phyloP scores from a whole-genome alignment of 2,888 invertebrate genomes.

The Anagyrus pseudococci region DNA sequence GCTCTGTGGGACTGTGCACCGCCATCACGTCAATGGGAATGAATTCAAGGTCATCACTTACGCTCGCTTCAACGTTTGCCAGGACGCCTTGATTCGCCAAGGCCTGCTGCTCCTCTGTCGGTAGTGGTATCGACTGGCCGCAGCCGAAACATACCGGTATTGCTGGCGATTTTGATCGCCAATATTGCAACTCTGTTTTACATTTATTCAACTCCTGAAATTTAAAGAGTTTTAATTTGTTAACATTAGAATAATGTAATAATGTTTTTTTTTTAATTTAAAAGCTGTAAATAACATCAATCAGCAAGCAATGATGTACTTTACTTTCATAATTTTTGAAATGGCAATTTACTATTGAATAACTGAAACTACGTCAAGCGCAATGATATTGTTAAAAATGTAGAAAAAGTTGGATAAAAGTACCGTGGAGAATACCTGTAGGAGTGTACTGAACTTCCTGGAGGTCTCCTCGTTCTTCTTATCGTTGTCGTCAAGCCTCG shows the following conservation, averaged over 20 bases:
- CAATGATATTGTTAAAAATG: too few relatives aligned
- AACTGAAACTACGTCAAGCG: too few relatives aligned
- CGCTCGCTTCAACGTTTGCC: constrained; percentile 62
- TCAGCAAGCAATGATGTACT: too few relatives aligned
- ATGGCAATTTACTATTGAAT: too few relatives aligned
- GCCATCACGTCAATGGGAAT: constrained; percentile 60
- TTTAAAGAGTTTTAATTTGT: too few relatives aligned
- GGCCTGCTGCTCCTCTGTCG: constrained; percentile 69
- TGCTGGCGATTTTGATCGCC: constrained; percentile 88
- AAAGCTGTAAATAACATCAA: too few relatives aligned
- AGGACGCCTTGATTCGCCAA: constrained; percentile 68
- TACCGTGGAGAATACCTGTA: constrained; percentile 70
- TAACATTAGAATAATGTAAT: too few relatives aligned
- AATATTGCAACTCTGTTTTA: constrained; percentile 89
- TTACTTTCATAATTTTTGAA: too few relatives aligned
- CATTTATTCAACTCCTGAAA: constrained; percentile 86
- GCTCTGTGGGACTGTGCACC: constrained; percentile 52
- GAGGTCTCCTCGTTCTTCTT: constrained; percentile 91
- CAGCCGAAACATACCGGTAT: constrained; percentile 78
- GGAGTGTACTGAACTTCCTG: constrained; percentile 84
- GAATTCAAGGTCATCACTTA: constrained; percentile 57
- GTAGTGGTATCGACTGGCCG: constrained; percentile 69
- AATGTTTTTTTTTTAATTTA: too few relatives aligned
- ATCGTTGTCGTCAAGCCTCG: constrained; percentile 86
- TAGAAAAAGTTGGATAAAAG: neutral